Conservation (phyloP, 2,797 vertebrate species). For the Crotalus adamanteus region DNA sequence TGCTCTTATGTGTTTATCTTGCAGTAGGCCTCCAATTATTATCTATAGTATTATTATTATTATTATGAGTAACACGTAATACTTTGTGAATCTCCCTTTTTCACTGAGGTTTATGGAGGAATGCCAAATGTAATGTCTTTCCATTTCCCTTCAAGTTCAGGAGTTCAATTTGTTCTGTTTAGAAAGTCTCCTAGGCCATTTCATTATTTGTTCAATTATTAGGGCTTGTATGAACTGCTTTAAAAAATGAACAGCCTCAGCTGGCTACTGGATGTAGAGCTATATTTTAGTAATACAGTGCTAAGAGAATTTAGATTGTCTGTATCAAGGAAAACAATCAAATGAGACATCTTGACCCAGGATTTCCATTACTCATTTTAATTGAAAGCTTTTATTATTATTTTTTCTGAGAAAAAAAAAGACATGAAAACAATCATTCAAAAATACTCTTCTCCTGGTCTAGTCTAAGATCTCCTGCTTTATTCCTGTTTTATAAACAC, state of each 20-base stretch:
- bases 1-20: background rate
- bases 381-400: slow-evolving; percentile 51
- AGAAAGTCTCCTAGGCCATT: slow-evolving; percentile 60
- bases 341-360: slow-evolving; percentile 74
- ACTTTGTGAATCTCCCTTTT: background rate
- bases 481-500: slow-evolving; percentile 46
- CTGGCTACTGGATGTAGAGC: slow-evolving; percentile 65
- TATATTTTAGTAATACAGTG: slow-evolving; percentile 56
- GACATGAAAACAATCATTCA: slow-evolving; percentile 62
- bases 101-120: background rate
- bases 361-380: slow-evolving; percentile 67
- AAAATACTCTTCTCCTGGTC: slow-evolving; percentile 64
- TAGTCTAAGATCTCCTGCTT: slow-evolving; percentile 64
- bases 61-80: background rate
- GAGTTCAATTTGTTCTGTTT: slow-evolving; percentile 63
- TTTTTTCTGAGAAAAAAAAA: background rate
- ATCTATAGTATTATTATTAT: background rate
- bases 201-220: slow-evolving; percentile 70
- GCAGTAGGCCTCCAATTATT: background rate
- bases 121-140: slow-evolving; percentile 39
- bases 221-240: slow-evolving; percentile 60
- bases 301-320: slow-evolving; percentile 56
- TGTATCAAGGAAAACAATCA: slow-evolving; percentile 63
- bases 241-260: slow-evolving; percentile 71
- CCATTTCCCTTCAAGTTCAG: slow-evolving; percentile 49